Base-by-base conservation (phyloP, 2,113 vertebrate genomes). In the Aix galericulata region DNA sequence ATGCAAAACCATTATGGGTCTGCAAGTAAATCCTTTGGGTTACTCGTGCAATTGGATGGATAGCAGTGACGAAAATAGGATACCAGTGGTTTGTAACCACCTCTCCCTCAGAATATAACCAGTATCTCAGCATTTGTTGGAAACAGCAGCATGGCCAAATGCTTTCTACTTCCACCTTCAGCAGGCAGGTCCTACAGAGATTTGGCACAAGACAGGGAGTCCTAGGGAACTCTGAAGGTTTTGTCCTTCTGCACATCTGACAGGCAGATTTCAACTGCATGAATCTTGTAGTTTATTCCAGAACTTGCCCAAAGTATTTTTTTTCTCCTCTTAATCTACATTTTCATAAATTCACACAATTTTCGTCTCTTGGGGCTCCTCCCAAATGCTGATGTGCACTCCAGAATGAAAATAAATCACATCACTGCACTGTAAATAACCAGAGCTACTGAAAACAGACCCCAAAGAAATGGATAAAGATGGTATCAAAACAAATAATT, bases 241-340 rank as follows among this genome's bases (percentile, higher is more conserved):
- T 82, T 85, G 69, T 92, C 50, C 77, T 83, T 76, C 77, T 82
- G 81, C 66, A 89, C 81, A 82, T 74, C 16, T 79, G 66, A 92
- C 58, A 68, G 77, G 46, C 73, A 94, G 74, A 86, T 94, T 91
- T 82, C 74, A 79, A 3, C 81, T 18, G 17, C 21, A 20, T n/a
- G 66, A 66, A 4, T 44, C 58, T 64, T 89, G 69, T 50, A 48
- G 23, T 56, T 68, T 64, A 60, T 72, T 31, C 71, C 67, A 87
- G 91, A 85, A 91, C 38, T 85, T 58, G 13, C 32, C 26, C 58
- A 60, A 66, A 69, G 26, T 72, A 56, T 40, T 40, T 25, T 72
- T 85, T 36, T 4, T 9, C 67, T 59, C 32, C 31, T 82, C 32
- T 64, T 73, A 67, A 34, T 52, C 29, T 44, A 13, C 26, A 21